Percentiles rank a stretch among this genome's conserved stretches.
These are phyloP conservation scores for Nephrotoma appendiculata DNA, from an alignment of 2,888 invertebrate genomes.

Conservation along the genomic window DNA sequence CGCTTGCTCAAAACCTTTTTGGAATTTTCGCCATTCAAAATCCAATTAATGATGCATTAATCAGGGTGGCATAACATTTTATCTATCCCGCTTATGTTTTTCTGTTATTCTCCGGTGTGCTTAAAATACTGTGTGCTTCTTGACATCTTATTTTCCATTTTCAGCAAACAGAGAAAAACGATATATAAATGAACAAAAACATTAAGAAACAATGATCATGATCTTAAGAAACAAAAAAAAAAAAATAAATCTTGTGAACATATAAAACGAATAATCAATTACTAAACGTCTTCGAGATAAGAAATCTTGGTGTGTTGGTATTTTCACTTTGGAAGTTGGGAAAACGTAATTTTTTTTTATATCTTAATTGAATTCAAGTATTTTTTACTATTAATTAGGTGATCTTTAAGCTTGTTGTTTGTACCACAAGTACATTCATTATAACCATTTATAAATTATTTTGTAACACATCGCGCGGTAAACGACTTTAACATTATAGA, in stretches of 20 bases:
- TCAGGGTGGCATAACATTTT: neutral
- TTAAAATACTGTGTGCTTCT: neutral
- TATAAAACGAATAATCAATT: neutral
- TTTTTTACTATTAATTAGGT: neutral
- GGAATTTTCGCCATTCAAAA: neutral
- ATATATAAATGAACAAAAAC: neutral
- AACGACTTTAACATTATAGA: neutral
- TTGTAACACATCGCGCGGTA: neutral
- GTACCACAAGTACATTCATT: neutral
- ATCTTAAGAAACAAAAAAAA: neutral
- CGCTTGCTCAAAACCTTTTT: neutral
- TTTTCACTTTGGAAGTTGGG: neutral
- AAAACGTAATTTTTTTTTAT: neutral
- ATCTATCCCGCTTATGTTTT: neutral
- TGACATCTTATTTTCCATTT: neutral
- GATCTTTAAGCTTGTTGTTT: neutral
- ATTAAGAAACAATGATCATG: neutral
- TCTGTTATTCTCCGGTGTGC: too few species aligned
- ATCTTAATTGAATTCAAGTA: neutral
- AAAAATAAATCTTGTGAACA: neutral
- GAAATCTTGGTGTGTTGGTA: neutral
- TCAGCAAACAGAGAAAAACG: neutral
- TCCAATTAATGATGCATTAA: neutral
- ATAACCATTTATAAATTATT: neutral
- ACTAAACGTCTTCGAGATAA: neutral